phyloP scores from a whole-genome alignment of 2,888 invertebrate genomes.

The Pseudococcus jackbeardsleyi region DNA sequence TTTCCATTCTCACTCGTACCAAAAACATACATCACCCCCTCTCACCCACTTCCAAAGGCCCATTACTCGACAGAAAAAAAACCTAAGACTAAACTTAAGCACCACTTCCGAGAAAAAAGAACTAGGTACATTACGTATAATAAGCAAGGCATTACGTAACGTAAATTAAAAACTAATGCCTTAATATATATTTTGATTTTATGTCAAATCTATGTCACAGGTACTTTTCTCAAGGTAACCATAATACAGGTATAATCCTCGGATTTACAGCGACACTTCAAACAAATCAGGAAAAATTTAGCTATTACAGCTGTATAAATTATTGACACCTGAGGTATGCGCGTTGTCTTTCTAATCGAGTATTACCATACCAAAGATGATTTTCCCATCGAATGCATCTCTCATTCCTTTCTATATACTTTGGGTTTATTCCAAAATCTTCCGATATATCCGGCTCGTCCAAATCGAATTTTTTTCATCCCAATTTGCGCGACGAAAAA shows the following conservation, averaged over 20 bases:
- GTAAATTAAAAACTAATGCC: constrained; percentile 31
- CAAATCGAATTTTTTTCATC: neutral
- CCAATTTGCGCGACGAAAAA: neutral
- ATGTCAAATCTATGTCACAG: neutral
- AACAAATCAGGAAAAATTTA: constrained; percentile 23
- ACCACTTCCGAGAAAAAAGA: neutral
- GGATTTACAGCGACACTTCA: neutral
- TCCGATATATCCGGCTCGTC: neutral
- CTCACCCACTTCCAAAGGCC: neutral
- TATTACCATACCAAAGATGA: neutral
- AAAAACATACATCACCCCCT: no score
- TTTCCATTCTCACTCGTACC: no score
- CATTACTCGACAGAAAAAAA: neutral
- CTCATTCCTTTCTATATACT: neutral
- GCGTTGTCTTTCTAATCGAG: neutral
- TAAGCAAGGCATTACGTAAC: neutral
- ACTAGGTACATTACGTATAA: neutral
- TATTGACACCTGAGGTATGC: constrained; percentile 1
- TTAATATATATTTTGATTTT: constrained; percentile 29
- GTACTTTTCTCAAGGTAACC: constrained; percentile 28
- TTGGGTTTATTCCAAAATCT: constrained; percentile 38
- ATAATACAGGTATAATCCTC: neutral
- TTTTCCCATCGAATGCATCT: neutral
- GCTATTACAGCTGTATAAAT: constrained; percentile 3
- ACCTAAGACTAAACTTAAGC: neutral